Percentiles rank a stretch among this genome's conserved stretches.
Conservation (phyloP, 2,113 vertebrate species). For the Turnix velox region DNA sequence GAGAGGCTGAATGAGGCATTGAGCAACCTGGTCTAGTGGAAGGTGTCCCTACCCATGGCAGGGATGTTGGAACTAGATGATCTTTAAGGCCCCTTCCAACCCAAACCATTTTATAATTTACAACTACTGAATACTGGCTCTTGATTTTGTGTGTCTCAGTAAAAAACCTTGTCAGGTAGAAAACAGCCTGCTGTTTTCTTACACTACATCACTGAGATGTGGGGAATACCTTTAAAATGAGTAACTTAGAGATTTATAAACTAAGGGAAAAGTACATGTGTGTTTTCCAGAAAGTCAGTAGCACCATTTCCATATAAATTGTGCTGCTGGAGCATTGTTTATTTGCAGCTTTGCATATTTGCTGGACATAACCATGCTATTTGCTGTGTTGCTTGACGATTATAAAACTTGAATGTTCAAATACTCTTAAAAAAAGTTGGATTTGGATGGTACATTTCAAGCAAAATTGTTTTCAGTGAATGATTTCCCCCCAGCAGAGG, state of each 20-base stretch:
- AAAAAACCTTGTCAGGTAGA: neutral
- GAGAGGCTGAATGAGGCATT: neutral
- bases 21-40: too few species aligned
- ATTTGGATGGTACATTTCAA: neutral
- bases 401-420: neutral
- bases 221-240: neutral
- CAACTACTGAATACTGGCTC: neutral
- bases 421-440: neutral
- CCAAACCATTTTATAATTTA: too few species aligned
- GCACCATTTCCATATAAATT: accelerated
- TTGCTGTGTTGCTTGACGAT: neutral
- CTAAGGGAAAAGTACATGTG: neutral
- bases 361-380: neutral
- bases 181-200: neutral
- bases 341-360: neutral
- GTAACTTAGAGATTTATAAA: neutral
- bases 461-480: neutral
- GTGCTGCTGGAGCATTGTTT: neutral
- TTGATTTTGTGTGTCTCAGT: neutral
- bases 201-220: neutral
- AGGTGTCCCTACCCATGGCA: too few species aligned
- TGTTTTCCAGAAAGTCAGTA: neutral
- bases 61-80: too few species aligned
- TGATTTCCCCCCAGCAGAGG: neutral
- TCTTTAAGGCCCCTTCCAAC: too few species aligned